Evolutionary conservation across 2,113 vertebrate genomes (phyloP), one percentile per base, ranked within the genome.

Genomic region (Cyanoramphus novaezelandiae): DNA sequence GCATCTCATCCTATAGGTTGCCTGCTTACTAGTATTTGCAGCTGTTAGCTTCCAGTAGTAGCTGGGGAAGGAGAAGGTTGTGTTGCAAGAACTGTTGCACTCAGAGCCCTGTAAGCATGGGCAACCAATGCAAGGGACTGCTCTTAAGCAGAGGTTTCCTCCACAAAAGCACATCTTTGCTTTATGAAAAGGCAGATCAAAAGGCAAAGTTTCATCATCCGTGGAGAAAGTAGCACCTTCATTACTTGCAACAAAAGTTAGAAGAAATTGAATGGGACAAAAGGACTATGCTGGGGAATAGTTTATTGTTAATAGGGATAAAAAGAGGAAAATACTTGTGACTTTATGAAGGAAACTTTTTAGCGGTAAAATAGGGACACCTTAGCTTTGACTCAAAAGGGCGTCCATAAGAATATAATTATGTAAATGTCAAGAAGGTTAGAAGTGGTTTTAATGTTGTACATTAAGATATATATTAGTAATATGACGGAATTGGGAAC

Each of bases 391-490:
- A 88, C 37, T 84, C 46, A 60, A 94, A 96, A 94, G 80, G 64
- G 41, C 8, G 2, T 86, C 82, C 47, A 69, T 85, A 96, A 94
- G 85, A 87, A 94, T 92, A 77, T 86, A 92, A 92, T 95, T 94
- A 95, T 88, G 70, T 94, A 97, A 97, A 96, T 93, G 92, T 95
- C 92, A 97, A 93, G 88, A 86, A 96, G 82, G 37, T 72, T 94
- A 81, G 76, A 93, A 95, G 88, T 96, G 72, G 39, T 86, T 96
- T 93, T 97, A 97, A 84, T 86, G 77, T 92, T 86, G 64, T 88
- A 94, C 90, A 92, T 94, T 96, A 95, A 96, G 85, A 85, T 90
- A 96, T 92, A 88, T 94, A 93, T 94, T 93, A 95, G 93, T 96
- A 96, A 96, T 95, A 81, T 57, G 82, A 76, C 57, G 35, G 72